Evolutionary conservation across 2,797 vertebrate species (phyloP).

Genomic region (Myotis myotis): DNA sequence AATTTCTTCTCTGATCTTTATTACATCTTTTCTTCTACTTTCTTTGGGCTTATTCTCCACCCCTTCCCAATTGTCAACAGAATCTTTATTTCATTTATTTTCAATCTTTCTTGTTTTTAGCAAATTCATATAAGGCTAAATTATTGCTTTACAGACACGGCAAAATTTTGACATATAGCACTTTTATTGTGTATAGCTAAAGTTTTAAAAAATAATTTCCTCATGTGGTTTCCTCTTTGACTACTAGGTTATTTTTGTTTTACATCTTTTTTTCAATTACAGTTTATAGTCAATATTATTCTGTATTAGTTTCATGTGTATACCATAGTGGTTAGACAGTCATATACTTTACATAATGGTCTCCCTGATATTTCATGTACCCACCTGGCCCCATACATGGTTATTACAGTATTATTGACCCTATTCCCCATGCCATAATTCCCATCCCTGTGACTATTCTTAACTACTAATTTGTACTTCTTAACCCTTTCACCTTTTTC

Average conservation of each 20-base stretch:
- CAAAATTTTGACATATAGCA: neutral
- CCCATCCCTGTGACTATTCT: neutral
- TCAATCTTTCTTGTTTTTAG: slow-evolving; percentile 2
- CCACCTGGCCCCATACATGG: neutral
- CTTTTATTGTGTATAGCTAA: neutral
- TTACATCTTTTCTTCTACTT: neutral
- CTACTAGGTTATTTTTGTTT: neutral
- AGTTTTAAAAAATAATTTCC: neutral
- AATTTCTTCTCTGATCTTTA: neutral
- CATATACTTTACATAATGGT: neutral
- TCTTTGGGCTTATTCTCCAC: neutral
- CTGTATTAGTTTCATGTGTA: neutral
- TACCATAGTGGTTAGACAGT: neutral
- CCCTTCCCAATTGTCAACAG: neutral
- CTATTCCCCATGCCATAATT: neutral
- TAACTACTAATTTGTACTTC: neutral
- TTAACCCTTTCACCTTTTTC: neutral
- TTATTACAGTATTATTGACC: neutral
- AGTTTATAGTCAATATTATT: neutral
- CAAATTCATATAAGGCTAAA: slow-evolving; percentile 29
- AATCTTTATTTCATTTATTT: neutral
- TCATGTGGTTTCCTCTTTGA: neutral
- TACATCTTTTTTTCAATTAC: neutral
- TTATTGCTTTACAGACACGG: neutral
- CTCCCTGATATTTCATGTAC: neutral